Conservation (phyloP, 2,797 vertebrate genomes). For the Manis crassicaudata region DNA sequence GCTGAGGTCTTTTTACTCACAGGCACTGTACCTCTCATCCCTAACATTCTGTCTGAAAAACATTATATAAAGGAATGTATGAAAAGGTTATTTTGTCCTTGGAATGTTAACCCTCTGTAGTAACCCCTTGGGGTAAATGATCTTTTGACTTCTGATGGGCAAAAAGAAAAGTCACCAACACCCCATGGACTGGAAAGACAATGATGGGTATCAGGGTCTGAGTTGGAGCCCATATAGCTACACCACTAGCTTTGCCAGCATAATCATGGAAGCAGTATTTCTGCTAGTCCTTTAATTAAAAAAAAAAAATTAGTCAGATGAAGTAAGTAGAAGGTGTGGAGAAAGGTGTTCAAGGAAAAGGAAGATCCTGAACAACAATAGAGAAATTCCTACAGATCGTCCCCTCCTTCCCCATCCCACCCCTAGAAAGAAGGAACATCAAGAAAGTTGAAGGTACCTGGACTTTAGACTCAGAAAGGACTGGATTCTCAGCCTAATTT, state of each 20-base stretch:
- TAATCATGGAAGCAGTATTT: neutral
- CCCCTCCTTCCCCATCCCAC: rapidly evolving
- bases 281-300: neutral
- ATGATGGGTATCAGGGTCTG: neutral
- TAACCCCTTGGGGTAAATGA: neutral
- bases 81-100: neutral
- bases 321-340: neutral
- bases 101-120: neutral
- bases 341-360: neutral
- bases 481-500: neutral
- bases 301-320: neutral
- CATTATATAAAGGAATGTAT: rapidly evolving
- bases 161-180: too few relatives aligned
- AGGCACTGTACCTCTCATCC: neutral
- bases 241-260: rapidly evolving
- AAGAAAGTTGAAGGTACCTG: neutral
- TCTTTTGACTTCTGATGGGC: neutral
- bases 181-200: neutral
- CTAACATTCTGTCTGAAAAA: neutral
- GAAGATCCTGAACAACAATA: neutral
- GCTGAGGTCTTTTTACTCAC: too few relatives aligned
- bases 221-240: rapidly evolving
- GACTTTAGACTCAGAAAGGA: neutral
- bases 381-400: neutral
- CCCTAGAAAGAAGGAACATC: neutral